Evolutionary conservation across 2,888 invertebrate species (phyloP), one percentile per base, ranked within the genome.

Genomic region (Sphecodes monilicornis): DNA sequence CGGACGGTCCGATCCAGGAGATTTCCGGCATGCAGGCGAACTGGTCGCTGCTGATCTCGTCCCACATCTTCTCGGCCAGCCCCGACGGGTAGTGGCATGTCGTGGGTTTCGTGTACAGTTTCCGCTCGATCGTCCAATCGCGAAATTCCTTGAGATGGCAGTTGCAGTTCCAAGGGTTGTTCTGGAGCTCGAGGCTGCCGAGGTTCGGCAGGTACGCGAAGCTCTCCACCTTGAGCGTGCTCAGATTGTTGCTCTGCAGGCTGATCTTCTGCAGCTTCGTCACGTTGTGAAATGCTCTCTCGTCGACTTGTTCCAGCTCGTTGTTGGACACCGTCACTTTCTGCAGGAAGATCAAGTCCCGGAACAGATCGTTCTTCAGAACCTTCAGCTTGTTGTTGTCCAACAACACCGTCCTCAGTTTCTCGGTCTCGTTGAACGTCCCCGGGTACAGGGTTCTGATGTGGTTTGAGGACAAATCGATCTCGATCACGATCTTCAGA

Each of bases 111-210:
- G 97, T 97, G 91, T 98, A 97, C 29, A 98, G 95, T 76, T 97
- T 97, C 85, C 96, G 96, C 82, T 96, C 96, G 16, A 97, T 96
- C 22, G 97, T 96, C 96, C 97, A 98, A 92, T 97, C 97, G 70
- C 98, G 96, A 88, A 98, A 97, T 29, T 96, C 96, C 92, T 97
- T 97, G 77, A 98, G 95, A 86, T 97, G 96, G 92, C 98, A 98
- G 92, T 98, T 98, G 93, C 98, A 98, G 84, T 97, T 96, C 98
- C 98, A 98, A 0, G 97, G 97, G 93, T 98, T 98, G 85, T 97
- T 97, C 86, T 97, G 96, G 1, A 98, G 95, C 78, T 97, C 97
- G 68, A 98, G 95, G 91, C 97, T 97, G 41, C 96, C 96, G 76
- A 98, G 94, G 86, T 96, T 97, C 2, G 96, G 95, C 76, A 98